Percentiles rank a stretch among this genome's conserved stretches.
Conservation (phyloP, 2,888 invertebrate genomes). For the Sthenelais limicola region DNA sequence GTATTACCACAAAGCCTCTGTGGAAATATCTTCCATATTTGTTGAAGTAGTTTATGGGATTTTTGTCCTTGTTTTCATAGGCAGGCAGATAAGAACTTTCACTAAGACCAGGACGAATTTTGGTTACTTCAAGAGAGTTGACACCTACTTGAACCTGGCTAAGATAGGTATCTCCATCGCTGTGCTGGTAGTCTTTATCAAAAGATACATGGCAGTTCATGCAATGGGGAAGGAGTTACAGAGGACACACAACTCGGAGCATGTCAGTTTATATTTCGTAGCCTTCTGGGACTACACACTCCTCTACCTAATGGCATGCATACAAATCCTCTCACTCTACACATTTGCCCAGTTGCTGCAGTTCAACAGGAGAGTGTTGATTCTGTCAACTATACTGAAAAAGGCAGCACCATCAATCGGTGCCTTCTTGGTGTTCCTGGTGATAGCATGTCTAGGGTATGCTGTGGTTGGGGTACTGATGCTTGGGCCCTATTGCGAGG, state of each 20-base stretch:
- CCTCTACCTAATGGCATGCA: constrained; percentile 53
- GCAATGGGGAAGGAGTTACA: constrained; percentile 50
- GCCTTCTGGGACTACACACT: constrained; percentile 54
- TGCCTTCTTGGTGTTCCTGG: constrained; percentile 49
- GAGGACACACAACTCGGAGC: constrained; percentile 42
- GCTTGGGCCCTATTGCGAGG: constrained; percentile 51
- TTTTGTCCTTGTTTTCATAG: constrained; percentile 52
- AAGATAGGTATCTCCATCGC: constrained; percentile 53
- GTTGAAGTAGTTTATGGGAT: constrained; percentile 54
- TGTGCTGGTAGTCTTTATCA: constrained; percentile 42
- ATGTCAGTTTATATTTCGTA: constrained; percentile 57
- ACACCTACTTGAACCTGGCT: constrained; percentile 55
- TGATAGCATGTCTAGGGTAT: constrained; percentile 53
- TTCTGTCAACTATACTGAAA: constrained; percentile 52
- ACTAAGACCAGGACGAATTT: constrained; percentile 43
- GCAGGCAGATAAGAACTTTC: constrained; percentile 53
- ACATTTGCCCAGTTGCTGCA: constrained; percentile 56
- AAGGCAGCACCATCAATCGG: constrained; percentile 45
- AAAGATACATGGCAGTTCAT: constrained; percentile 11
- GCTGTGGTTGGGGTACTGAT: constrained; percentile 49
- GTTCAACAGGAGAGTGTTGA: constrained; percentile 54
- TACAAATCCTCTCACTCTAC: constrained; percentile 54
- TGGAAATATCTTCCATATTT: constrained; percentile 51
- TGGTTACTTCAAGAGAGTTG: constrained; percentile 54
- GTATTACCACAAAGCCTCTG: constrained; percentile 52